Base-by-base conservation (phyloP, 2,888 invertebrate genomes). In the Sarcophaga variegata region DNA sequence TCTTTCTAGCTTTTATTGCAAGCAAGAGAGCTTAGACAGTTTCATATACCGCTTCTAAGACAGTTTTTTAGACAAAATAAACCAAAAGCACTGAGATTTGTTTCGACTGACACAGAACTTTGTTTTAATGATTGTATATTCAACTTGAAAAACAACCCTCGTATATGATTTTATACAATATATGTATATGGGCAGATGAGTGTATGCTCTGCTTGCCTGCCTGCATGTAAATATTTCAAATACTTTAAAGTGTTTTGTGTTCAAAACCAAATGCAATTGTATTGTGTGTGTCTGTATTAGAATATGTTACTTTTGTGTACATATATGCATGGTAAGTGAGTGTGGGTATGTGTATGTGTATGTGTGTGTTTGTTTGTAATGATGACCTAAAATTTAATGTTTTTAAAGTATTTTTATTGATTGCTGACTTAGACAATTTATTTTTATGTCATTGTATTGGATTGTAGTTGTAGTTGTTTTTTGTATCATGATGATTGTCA, bases 351-450 rank as follows among this genome's bases (percentile, higher is more conserved):
- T 49, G 60, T 62, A 3, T 8, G 3, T 14, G 17, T 12, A 47
- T 67, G 37, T 67, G 45, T 67, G 17, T 64, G 54, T 64, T 63
- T 45, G 8, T 66, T 62, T 78, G 67, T 79, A 87, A 84, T 87
- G 87, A 87, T 87, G 87, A 87, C 87, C 87, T 87, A 87, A 87
- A 87, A 87, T 87, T 87, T 84, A 76, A 87, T 81, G 81, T 84
- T 87, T 84, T 87, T 79, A 87, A 87, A 87, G 84, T 87, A 87
- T 84, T 87, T 87, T 87, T 87, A 87, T 87, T 87, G 87, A 87
- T 87, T 87, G 87, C 87, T 87, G 87, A 87, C 87, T 87, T 84
- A 84, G 87, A 87, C 87, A 87, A 87, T 87, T 84, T 87, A 87
- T 87, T 87, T 87, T 87, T 75, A 84, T 87, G 84, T 87, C 87